phyloP scores from a whole-genome alignment of 2,113 vertebrate species.

The Thamnophis sirtalis region DNA sequence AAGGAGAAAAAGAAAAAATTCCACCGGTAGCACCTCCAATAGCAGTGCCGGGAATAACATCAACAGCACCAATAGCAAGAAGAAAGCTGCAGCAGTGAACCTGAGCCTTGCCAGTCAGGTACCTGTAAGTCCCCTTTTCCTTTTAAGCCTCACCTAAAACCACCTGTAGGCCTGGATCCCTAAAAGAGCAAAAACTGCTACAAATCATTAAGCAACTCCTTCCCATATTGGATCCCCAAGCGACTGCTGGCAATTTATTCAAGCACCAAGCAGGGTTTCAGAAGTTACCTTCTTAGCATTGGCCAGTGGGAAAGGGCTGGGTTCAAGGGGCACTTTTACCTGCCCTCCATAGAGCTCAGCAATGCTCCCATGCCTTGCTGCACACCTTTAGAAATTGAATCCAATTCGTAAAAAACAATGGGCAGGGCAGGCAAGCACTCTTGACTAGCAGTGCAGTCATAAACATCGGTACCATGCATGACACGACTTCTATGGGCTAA shows the following conservation, averaged over 20 bases:
- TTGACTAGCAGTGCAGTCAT: background rate
- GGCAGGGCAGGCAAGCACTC: conserved; percentile 12
- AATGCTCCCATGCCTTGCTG: background rate
- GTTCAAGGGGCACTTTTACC: background rate
- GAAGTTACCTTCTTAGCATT: background rate
- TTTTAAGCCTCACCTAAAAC: conserved; percentile 57
- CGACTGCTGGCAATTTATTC: background rate
- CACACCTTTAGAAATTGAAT: conserved; percentile 30
- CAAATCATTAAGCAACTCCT: background rate
- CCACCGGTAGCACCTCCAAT: conserved; percentile 93
- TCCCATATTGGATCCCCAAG: no score
- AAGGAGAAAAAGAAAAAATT: conserved; percentile 99
- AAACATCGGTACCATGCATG: background rate
- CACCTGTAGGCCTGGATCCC: background rate
- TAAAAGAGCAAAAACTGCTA: background rate
- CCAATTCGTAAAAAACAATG: conserved; percentile 30
- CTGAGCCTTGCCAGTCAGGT: conserved; percentile 99
- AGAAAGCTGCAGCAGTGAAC: conserved; percentile 88
- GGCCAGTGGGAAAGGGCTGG: background rate
- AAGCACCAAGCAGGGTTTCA: background rate
- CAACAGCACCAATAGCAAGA: conserved; percentile 84
- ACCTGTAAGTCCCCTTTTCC: conserved; percentile 98
- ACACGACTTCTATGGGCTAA: background rate
- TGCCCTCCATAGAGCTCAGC: background rate
- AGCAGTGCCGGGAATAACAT: conserved; percentile 84